These are phyloP conservation scores for Tyto alba DNA, from an alignment of 2,113 vertebrate genomes.

Conservation along the genomic window DNA sequence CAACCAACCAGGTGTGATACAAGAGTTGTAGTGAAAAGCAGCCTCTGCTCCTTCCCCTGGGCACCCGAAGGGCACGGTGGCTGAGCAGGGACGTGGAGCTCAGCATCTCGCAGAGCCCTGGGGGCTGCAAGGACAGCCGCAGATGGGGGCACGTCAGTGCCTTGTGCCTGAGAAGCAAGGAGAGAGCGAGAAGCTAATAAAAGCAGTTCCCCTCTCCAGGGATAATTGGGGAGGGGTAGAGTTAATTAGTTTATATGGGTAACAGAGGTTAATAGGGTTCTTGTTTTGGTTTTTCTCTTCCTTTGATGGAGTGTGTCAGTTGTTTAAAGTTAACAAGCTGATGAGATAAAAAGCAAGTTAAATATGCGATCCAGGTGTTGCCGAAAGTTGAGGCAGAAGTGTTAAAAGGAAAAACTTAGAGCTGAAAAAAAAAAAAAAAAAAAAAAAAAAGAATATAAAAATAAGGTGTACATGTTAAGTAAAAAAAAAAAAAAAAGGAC, in stretches of 20 bases:
- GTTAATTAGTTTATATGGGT: conserved; percentile 46
- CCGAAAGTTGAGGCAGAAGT: conserved; percentile 28
- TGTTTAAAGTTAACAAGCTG: conserved; percentile 60
- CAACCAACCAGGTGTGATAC: conserved; percentile 68
- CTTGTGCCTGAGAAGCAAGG: background rate
- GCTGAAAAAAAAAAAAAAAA: background rate
- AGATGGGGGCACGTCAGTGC: background rate
- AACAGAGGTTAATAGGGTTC: conserved; percentile 56
- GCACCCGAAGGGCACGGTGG: background rate
- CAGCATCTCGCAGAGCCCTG: background rate
- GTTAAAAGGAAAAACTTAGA: conserved; percentile 8
- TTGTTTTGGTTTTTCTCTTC: conserved; percentile 50
- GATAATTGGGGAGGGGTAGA: conserved; percentile 31
- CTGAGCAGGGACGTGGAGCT: background rate
- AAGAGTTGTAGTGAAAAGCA: background rate
- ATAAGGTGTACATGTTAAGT: background rate
- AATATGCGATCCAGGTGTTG: conserved; percentile 52
- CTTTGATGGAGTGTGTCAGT: conserved; percentile 45
- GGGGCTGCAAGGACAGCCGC: background rate
- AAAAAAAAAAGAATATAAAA: background rate
- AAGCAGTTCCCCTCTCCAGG: conserved; percentile 13
- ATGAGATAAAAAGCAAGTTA: conserved; percentile 60
- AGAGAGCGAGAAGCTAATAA: conserved; percentile 13
- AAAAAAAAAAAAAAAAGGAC: background rate
- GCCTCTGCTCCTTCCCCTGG: background rate